Percentiles rank a stretch among this genome's conserved stretches.
Evolutionary conservation across 2,888 invertebrate genomes (phyloP).

Genomic region (Operophtera brumata): DNA sequence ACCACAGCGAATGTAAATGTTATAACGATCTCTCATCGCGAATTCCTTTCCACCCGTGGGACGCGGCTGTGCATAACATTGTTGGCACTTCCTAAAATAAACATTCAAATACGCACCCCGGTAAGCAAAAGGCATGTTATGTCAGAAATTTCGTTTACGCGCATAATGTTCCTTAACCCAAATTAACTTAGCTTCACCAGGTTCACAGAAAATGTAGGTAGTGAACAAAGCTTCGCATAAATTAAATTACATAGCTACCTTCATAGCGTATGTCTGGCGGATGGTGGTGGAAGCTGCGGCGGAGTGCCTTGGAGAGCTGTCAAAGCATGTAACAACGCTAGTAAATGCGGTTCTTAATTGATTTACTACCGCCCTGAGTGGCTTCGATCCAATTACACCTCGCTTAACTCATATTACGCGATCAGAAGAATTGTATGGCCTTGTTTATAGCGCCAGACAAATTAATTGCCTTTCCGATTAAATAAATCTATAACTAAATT

Average conservation of each 20-base stretch:
- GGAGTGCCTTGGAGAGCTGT: constrained; percentile 44
- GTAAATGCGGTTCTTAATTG: constrained; percentile 52
- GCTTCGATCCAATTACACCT: constrained; percentile 45
- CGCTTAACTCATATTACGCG: constrained; percentile 31
- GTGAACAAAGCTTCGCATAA: constrained; percentile 33
- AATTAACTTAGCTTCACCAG: constrained; percentile 43
- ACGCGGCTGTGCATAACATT: constrained; percentile 20
- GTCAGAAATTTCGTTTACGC: constrained; percentile 30
- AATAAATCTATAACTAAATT: constrained; percentile 31
- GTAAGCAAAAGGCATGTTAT: constrained; percentile 29
- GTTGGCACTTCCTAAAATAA: constrained; percentile 27
- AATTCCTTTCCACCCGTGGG: constrained; percentile 12
- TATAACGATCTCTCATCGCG: constrained; percentile 20
- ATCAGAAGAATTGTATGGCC: constrained; percentile 37
- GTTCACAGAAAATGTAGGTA: constrained; percentile 34
- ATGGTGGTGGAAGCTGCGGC: constrained; percentile 2
- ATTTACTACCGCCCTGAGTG: constrained; percentile 47
- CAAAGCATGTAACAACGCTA: constrained; percentile 54
- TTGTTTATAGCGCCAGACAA: constrained; percentile 36
- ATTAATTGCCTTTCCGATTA: constrained; percentile 35
- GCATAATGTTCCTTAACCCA: constrained; percentile 31
- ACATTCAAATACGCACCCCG: constrained; percentile 22
- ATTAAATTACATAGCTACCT: constrained; percentile 32
- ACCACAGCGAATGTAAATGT: constrained; percentile 23
- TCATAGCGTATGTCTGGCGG: neutral